Evolutionary conservation across 2,113 vertebrate species (phyloP), one percentile per base, ranked within the genome.

Genomic region (Apeltes quadracus): DNA sequence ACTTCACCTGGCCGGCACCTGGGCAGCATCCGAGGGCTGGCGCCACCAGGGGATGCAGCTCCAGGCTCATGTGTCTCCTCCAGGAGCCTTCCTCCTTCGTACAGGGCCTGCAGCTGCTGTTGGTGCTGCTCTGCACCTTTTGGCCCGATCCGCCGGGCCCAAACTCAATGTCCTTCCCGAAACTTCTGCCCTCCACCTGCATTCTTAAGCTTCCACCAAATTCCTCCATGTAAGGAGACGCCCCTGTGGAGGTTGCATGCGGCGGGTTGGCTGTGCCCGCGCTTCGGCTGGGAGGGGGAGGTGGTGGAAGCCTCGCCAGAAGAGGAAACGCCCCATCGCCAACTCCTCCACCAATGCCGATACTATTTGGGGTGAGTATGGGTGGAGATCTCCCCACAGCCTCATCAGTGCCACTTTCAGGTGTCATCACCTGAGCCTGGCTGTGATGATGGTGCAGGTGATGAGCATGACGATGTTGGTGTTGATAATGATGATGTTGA

Each of bases 51-150:
- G 95, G 92, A 76, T 96, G 95, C 62, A 95, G 94, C 84, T 96
- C 96, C 74, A 93, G 88, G 82, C 96, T 96, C 82, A 95, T 95
- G 56, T 96, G 92, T 89, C 96, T 96, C 87, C 94, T 94, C 94
- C 96, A 96, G 8, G 93, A 84, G 56, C 91, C 85, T 72, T 97
- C 95, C 87, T 95, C 96, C 67, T 94, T 92, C 1, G 90, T 32
- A 29, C 82, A 93, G 27, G 93, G 76, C 78, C 90, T 92, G 53
- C 84, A 87, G 79, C 89, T 16, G 87, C 92, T 82, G 93, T 92
- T 89, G 92, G 93, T 83, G 93, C 90, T 57, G 91, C 90, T 92
- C 92, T 91, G 93, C 62, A 89, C 91, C 90, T 93, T 92, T 87
- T 54, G 72, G 25, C 68, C 76, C 41, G 79, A 51, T 44, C 76